phyloP scores from a whole-genome alignment of 2,113 vertebrate species.

The Petromus typicus region DNA sequence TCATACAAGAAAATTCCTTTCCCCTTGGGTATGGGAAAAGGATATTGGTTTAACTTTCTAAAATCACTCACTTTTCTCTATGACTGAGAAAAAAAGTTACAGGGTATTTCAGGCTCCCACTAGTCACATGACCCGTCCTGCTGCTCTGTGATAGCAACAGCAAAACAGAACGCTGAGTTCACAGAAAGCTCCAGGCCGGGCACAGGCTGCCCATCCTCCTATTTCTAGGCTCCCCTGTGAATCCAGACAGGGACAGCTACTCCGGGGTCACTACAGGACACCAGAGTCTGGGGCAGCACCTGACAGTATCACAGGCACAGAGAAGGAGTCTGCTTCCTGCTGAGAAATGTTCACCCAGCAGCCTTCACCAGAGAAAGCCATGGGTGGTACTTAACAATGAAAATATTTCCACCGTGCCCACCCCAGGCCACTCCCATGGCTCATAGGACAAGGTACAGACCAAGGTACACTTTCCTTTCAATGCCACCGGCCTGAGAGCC shows the following conservation, averaged over 20 bases:
- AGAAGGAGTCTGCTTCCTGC: not conserved
- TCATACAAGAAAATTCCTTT: not conserved
- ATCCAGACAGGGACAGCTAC: not conserved
- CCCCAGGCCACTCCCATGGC: not conserved
- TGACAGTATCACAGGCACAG: not conserved
- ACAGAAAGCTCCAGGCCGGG: not conserved
- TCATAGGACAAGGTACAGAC: not conserved
- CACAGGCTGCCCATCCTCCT: not conserved
- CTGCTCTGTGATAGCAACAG: not conserved
- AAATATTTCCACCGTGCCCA: not conserved
- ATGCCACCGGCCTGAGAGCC: no score
- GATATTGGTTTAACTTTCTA: not conserved
- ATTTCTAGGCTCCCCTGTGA: not conserved
- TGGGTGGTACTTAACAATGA: not conserved
- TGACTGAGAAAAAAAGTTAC: not conserved
- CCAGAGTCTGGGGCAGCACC: not conserved
- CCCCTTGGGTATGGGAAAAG: not conserved
- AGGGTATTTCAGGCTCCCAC: not conserved
- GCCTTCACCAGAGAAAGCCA: not conserved
- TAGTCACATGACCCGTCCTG: not conserved
- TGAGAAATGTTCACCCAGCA: not conserved
- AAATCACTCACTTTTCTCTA: not conserved
- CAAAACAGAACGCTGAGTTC: not conserved
- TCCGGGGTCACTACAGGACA: not conserved
- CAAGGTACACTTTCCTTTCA: not conserved